Evolutionary conservation across 2,113 vertebrate species (phyloP), one percentile per base, ranked within the genome.

Genomic region (Colistium nudipinnis): DNA sequence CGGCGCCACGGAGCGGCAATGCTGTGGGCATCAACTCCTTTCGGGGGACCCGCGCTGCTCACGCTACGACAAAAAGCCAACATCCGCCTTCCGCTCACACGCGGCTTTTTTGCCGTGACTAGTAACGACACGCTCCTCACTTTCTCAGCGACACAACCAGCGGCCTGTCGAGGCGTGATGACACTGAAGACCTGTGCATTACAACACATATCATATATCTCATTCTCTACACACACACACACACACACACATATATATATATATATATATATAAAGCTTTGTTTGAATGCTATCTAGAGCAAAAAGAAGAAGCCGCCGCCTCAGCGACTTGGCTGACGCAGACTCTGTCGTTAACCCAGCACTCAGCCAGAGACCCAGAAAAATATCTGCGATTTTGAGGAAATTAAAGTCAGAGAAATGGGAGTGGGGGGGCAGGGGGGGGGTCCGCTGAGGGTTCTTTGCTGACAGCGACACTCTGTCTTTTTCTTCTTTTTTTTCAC

Each of bases 391-490:
- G 63, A 81, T 88, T 48, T 89, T 88, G 69, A 75, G 76, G 80
- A 86, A 88, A 90, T 91, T 85, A 85, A 76, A 89, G 78, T 51
- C 67, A n/a, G 75, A 84, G 88, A 80, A 83, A 80, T 70, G 69
- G 69, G 57, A 38, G 36, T 4, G 36, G 36, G 36, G 36, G 36
- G 36, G 13, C 4, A 7, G 30, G 30, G 30, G 30, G 30, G 30
- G 30, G 30, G 30, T 85, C 87, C 77, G 11, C 67, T 30, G 89
- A 88, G 87, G 78, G 74, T 85, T 84, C 74, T 70, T 45, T 51
- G 49, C 78, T 84, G 91, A 91, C 88, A 91, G 88, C 77, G 56
- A 68, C 82, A 83, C 89, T 90, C 76, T 7, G 82, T 89, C 87
- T 92, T 83, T 82, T 83, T 83, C 81, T 77, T n/a, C n/a, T 41